Base-by-base conservation (phyloP, 1,140 invertebrate species). In the Tetragnatha versicolor region DNA sequence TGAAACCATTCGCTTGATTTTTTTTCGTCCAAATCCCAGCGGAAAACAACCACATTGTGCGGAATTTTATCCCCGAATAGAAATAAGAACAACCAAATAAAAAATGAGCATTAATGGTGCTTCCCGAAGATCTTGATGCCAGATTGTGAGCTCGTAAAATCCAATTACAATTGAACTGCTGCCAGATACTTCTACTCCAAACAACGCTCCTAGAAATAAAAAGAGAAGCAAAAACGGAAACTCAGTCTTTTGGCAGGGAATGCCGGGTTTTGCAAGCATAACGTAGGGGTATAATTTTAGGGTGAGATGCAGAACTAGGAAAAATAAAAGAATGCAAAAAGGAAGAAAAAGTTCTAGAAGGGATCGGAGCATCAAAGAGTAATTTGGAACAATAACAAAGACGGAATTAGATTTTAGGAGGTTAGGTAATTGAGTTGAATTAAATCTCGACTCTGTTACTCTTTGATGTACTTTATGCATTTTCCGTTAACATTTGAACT, bases 371-470 rank as follows among this genome's bases (percentile, higher is more conserved):
- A 70, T 70, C 68, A 70, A 70, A 70, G 66, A 70, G 68, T 70
- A 55, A 70, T 70, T 70, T 70, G 68, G 68, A 70, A 70, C 68
- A 53, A 70, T 70, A 53, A 70, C 68, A 70, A 55, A 49, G 55
- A 53, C 68, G n/a, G 55, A 70, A 70, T 70, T 70, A 70, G 68
- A 70, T 70, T 70, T 53, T 53, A 47, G 35, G 47, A 55, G 33
- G 55, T 70, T 70, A 33, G 51, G 65, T 47, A 68, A 68, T 68
- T 25, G 4, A n/a, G 65, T 20, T 17, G 29, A 65, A 65, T n/a
- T n/a, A n/a, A n/a, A n/a, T n/a, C n/a, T n/a, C n/a, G n/a, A n/a
- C n/a, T n/a, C n/a, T n/a, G n/a, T n/a, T n/a, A n/a, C n/a, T n/a
- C n/a, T n/a, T n/a, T n/a, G n/a, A n/a, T n/a, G n/a, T n/a, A n/a